Conservation (phyloP, 2,888 invertebrate genomes). For the Watsonalla binaria region DNA sequence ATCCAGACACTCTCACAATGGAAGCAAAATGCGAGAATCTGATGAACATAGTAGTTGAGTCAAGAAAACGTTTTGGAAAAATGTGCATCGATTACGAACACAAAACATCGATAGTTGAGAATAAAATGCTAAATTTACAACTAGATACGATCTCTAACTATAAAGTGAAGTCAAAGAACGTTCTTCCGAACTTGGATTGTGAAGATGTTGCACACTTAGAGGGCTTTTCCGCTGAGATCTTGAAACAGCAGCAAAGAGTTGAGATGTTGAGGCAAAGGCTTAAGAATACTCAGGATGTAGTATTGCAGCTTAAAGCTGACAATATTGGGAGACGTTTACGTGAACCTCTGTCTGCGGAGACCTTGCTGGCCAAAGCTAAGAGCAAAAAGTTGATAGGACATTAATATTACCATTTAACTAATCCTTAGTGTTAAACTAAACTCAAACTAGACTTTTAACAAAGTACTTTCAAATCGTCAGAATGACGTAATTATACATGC, state of each 20-base stretch:
- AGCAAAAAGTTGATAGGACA: slow-evolving; percentile 18
- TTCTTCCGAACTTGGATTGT: slow-evolving; percentile 26
- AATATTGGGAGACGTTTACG: slow-evolving; percentile 35
- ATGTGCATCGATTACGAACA: slow-evolving; percentile 56
- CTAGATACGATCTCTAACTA: slow-evolving; percentile 48
- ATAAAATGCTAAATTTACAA: slow-evolving; percentile 54
- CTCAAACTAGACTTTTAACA: too few relatives aligned
- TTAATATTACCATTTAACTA: slow-evolving; percentile 1
- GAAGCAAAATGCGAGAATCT: slow-evolving; percentile 61
- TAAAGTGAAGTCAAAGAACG: slow-evolving; percentile 46
- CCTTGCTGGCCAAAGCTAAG: slow-evolving; percentile 45
- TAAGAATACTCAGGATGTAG: slow-evolving; percentile 44
- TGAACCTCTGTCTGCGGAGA: slow-evolving; percentile 44
- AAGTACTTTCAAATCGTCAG: too few relatives aligned
- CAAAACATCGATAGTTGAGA: slow-evolving; percentile 49
- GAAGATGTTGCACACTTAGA: slow-evolving; percentile 45
- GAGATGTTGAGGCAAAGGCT: slow-evolving; percentile 38
- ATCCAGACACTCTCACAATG: slow-evolving; percentile 34
- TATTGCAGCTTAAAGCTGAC: slow-evolving; percentile 49
- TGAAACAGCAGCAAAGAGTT: slow-evolving; percentile 32
- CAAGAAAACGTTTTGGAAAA: slow-evolving; percentile 63
- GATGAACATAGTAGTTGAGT: slow-evolving; percentile 65
- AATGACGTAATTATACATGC: too few relatives aligned
- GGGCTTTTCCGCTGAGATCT: slow-evolving; percentile 40
- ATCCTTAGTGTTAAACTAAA: neutral